phyloP scores from a whole-genome alignment of 1,140 invertebrate genomes.

The Pectinophora gossypiella region DNA sequence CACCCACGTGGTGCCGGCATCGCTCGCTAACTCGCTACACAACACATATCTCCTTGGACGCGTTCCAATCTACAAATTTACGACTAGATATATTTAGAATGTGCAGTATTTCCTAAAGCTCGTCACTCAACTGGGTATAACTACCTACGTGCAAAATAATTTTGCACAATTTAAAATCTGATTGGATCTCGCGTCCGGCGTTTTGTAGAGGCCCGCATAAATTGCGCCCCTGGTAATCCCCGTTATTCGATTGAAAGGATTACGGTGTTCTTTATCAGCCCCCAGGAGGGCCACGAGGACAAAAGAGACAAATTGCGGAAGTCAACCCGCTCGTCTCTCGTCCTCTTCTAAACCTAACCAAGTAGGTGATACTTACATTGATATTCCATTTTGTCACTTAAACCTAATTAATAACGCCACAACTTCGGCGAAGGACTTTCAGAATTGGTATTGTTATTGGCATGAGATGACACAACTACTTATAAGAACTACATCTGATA shows the following conservation, averaged over 20 bases:
- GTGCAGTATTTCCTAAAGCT: constrained; percentile 43
- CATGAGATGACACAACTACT: too few relatives aligned
- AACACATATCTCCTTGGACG: constrained; percentile 37
- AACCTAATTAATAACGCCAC: too few relatives aligned
- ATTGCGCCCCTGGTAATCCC: constrained; percentile 21
- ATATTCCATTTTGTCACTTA: too few relatives aligned
- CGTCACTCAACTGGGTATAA: constrained; percentile 34
- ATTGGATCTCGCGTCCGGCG: not conserved
- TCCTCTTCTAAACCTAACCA: not conserved
- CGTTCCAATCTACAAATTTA: constrained; percentile 49
- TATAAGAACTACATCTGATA: too few relatives aligned
- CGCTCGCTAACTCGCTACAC: constrained; percentile 23
- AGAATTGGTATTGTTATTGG: too few relatives aligned
- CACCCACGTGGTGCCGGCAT: constrained; percentile 45
- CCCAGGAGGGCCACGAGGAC: constrained; percentile 20
- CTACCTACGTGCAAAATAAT: constrained; percentile 20
- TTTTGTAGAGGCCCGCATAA: constrained; percentile 19
- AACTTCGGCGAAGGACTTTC: too few relatives aligned
- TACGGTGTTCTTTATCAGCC: constrained; percentile 48
- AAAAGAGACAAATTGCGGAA: constrained; percentile 45
- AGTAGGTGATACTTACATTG: too few relatives aligned
- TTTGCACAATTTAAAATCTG: constrained; percentile 18
- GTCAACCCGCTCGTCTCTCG: constrained; percentile 15
- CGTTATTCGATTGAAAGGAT: constrained; percentile 45
- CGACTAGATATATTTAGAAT: constrained; percentile 60